A percentile compares a stretch with the other conserved stretches of the same genome.
phyloP scores from a whole-genome alignment of 1,140 invertebrate species.

The Centruroides sculpturatus region DNA sequence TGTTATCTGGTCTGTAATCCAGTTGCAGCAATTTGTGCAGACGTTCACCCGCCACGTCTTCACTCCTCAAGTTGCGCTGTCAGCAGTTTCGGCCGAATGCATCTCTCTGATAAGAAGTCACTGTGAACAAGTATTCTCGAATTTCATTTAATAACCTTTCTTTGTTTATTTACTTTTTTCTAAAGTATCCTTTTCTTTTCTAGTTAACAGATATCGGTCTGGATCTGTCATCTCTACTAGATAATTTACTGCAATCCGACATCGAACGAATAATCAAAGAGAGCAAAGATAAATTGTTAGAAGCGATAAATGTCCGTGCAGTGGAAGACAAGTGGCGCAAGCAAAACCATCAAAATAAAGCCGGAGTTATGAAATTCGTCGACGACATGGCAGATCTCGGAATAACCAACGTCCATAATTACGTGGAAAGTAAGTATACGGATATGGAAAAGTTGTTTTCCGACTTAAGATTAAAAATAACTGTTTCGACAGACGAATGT shows the following conservation, averaged over 20 bases:
- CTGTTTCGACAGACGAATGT: constrained; percentile 40
- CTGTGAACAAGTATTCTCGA: constrained; percentile 44
- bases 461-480: constrained; percentile 21
- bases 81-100: constrained; percentile 64
- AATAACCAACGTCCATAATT: constrained; percentile 31
- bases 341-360: constrained; percentile 45
- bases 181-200: background rate
- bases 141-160: constrained; percentile 8
- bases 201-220: constrained; percentile 39
- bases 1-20: constrained; percentile 77
- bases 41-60: constrained; percentile 82
- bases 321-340: constrained; percentile 53
- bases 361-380: constrained; percentile 36
- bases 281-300: constrained; percentile 53
- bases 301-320: constrained; percentile 51
- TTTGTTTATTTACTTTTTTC: constrained; percentile 6
- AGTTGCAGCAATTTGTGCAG: constrained; percentile 63
- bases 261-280: constrained; percentile 44
- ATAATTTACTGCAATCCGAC: constrained; percentile 54
- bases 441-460: constrained; percentile 10
- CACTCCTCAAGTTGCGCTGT: constrained; percentile 68
- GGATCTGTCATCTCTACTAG: constrained; percentile 68
- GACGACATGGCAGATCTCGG: constrained; percentile 41
- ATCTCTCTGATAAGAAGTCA: constrained; percentile 58
- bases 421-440: constrained; percentile 36